Evolutionary conservation across 1,140 invertebrate species (phyloP).

Genomic region (Pinna nobilis): DNA sequence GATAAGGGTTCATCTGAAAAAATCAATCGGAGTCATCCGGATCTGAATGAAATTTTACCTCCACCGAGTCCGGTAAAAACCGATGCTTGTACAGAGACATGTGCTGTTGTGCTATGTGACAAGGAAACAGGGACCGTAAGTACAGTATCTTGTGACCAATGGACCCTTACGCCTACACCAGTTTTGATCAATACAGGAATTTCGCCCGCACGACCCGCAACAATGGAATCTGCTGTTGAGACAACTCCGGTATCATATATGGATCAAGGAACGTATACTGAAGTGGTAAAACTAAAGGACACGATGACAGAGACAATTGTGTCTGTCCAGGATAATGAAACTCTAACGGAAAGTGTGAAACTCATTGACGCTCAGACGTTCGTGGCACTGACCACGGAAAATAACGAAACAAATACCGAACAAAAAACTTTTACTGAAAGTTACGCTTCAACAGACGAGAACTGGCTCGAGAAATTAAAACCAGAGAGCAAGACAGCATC

Average conservation of each 20-base stretch:
- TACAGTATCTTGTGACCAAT: conserved; percentile 50
- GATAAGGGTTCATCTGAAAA: conserved; percentile 22
- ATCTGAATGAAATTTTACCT: conserved; percentile 12
- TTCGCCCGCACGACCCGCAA: conserved; percentile 58
- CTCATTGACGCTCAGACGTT: conserved; percentile 62
- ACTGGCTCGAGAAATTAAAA: conserved; percentile 34
- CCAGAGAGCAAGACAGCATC: conserved; percentile 11
- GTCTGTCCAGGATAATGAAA: conserved; percentile 62
- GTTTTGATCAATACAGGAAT: conserved; percentile 64
- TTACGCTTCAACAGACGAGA: background rate
- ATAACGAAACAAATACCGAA: conserved; percentile 56
- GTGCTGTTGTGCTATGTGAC: conserved; percentile 41
- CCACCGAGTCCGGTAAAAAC: conserved; percentile 22
- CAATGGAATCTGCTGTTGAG: conserved; percentile 57
- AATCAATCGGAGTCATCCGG: conserved; percentile 10
- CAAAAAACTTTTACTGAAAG: conserved; percentile 34
- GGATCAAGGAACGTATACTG: conserved; percentile 65
- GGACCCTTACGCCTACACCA: conserved; percentile 59
- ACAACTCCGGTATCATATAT: conserved; percentile 58
- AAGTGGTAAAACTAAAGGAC: conserved; percentile 53
- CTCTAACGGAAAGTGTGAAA: conserved; percentile 58
- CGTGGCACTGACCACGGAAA: conserved; percentile 50
- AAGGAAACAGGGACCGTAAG: conserved; percentile 59
- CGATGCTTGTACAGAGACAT: conserved; percentile 51
- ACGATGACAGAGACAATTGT: conserved; percentile 55